Evolutionary conservation across 23 tunicate genomes (phyloP).

Genomic region (Corella eumyota): DNA sequence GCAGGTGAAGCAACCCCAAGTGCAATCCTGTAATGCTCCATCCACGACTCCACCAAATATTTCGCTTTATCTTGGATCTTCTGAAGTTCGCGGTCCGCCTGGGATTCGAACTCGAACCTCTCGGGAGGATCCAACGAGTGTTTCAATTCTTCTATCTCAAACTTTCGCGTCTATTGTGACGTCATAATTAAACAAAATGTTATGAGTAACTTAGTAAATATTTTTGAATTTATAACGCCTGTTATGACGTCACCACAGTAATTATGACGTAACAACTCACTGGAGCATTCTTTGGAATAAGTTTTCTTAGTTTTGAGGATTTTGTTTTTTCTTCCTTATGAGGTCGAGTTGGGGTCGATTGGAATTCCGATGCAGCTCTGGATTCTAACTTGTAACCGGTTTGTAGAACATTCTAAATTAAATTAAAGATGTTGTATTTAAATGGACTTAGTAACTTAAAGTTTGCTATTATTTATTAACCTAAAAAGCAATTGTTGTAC

Average conservation of each 20-base stretch:
- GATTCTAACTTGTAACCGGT: constrained; percentile 27
- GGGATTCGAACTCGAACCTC: constrained; percentile 87
- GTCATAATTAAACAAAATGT: not conserved
- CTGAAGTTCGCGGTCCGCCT: constrained; percentile 75
- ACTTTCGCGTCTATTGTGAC: no score
- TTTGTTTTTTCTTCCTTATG: constrained; percentile 5
- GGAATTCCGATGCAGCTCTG: constrained; percentile 28
- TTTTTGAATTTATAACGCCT: not conserved
- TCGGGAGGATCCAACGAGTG: constrained; percentile 56
- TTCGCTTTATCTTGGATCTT: constrained; percentile 40
- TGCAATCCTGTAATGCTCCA: constrained; percentile 72
- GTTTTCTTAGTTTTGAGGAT: not conserved
- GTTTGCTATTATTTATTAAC: no score
- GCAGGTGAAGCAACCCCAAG: constrained; percentile 66
- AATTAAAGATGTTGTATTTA: no score
- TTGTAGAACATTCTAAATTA: constrained; percentile 31
- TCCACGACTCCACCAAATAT: constrained; percentile 66
- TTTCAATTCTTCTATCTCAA: constrained; percentile 57
- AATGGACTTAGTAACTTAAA: no score
- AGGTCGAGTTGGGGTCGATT: not conserved
- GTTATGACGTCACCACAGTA: no score
- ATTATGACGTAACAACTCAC: no score
- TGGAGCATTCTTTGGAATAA: no score
- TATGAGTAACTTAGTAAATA: not conserved
- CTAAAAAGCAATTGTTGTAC: no score